phyloP scores from a whole-genome alignment of 2,113 vertebrate species.

The Falcunculus frontatus region DNA sequence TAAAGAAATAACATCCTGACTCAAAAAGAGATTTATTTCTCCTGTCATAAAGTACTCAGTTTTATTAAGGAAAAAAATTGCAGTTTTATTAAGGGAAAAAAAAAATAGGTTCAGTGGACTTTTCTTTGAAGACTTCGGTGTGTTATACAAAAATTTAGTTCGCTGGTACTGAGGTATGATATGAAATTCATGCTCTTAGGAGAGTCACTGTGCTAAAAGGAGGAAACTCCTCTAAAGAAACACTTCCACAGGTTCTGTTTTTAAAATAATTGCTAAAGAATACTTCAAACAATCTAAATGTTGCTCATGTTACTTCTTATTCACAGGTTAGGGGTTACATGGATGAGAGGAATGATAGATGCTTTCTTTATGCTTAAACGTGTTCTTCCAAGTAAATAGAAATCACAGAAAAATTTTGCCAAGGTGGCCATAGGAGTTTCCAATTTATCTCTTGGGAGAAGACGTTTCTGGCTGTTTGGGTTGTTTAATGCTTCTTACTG shows the following conservation, averaged over 20 bases:
- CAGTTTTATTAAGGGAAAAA: background rate
- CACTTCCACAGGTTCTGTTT: background rate
- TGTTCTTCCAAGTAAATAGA: background rate
- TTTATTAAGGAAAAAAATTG: background rate
- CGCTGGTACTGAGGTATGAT: background rate
- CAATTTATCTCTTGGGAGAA: background rate
- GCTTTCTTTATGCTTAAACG: background rate
- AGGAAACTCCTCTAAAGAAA: background rate
- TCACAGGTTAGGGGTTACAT: background rate
- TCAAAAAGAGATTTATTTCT: background rate
- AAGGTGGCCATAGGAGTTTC: background rate
- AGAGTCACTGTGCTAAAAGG: background rate
- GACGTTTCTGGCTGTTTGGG: background rate
- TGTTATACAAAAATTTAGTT: background rate
- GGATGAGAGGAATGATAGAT: background rate
- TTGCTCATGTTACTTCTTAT: background rate
- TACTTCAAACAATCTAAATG: background rate
- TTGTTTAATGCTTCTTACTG: background rate
- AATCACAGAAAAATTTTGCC: background rate
- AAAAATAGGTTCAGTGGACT: background rate
- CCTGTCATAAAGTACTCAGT: background rate
- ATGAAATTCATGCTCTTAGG: background rate
- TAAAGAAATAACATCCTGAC: background rate
- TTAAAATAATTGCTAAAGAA: background rate
- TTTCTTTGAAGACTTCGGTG: background rate